Evolutionary conservation across 2,113 vertebrate species (phyloP).

Genomic region (Corythaixoides concolor): DNA sequence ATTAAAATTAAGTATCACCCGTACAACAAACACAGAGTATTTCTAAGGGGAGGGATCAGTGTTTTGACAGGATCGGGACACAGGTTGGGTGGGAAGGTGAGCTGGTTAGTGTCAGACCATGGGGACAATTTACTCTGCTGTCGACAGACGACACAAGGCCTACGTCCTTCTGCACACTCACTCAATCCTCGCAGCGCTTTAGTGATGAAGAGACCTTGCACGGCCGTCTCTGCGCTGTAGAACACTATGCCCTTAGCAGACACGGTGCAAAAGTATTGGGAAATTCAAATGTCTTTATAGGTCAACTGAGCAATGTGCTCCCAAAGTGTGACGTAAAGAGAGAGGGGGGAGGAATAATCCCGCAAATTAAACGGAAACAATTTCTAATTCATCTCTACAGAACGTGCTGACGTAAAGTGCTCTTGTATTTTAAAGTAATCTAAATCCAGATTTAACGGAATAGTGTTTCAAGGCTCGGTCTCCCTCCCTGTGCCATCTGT

Average conservation of each 20-base stretch:
- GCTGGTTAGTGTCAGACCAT: conserved; percentile 16
- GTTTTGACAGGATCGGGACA: neutral
- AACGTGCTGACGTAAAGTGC: neutral
- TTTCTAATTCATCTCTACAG: neutral
- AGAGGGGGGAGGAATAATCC: neutral
- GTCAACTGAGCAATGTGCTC: neutral
- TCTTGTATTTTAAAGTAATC: neutral
- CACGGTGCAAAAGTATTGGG: neutral
- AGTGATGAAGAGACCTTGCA: neutral
- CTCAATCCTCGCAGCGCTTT: neutral
- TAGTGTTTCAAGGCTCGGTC: neutral
- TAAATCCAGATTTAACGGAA: neutral
- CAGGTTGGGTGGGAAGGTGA: neutral
- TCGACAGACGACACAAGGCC: neutral
- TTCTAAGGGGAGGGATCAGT: neutral
- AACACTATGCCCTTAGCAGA: neutral
- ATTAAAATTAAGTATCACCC: conserved; percentile 10
- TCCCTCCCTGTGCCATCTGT: neutral
- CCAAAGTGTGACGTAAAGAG: neutral
- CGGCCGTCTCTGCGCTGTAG: neutral
- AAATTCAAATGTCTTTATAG: neutral
- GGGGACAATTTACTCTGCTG: neutral
- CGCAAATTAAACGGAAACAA: neutral
- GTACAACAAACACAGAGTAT: conserved; percentile 6
- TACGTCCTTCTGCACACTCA: neutral